A percentile compares a stretch with the other conserved stretches of the same genome.
These are phyloP conservation scores for Melitaea cinxia DNA, from an alignment of 1,140 invertebrate species.

Conservation along the genomic window DNA sequence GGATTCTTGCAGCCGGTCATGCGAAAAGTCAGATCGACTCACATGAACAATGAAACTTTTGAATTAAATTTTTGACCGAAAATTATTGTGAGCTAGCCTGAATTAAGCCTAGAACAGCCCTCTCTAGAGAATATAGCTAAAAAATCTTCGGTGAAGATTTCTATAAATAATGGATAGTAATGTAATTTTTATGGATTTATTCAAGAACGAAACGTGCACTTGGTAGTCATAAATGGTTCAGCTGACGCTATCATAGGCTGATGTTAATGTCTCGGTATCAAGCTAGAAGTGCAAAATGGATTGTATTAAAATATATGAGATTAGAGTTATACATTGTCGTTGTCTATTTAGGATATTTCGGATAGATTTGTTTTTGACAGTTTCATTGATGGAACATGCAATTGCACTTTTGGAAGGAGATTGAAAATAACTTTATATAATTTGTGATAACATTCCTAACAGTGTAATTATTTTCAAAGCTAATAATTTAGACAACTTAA, in stretches of 20 bases:
- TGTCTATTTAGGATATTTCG: too few relatives aligned
- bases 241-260: not conserved
- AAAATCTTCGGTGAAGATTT: not conserved
- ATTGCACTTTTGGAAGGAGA: too few relatives aligned
- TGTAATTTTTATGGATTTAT: not conserved
- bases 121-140: not conserved
- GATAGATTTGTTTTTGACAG: too few relatives aligned
- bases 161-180: too few relatives aligned
- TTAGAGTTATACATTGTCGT: too few relatives aligned
- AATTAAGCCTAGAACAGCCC: not conserved
- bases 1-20: conserved; percentile 8
- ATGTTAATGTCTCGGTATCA: not conserved
- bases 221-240: not conserved
- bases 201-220: not conserved
- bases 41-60: conserved; percentile 4
- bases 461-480: too few relatives aligned
- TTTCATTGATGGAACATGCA: too few relatives aligned
- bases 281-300: too few relatives aligned
- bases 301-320: too few relatives aligned
- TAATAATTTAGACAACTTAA: too few relatives aligned
- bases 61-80: conserved; percentile 19
- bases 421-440: too few relatives aligned
- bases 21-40: conserved; percentile 22
- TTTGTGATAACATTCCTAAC: too few relatives aligned
- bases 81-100: conserved; percentile 10